Base-by-base conservation (phyloP, 2,113 vertebrate genomes). In the Chionis minor region DNA sequence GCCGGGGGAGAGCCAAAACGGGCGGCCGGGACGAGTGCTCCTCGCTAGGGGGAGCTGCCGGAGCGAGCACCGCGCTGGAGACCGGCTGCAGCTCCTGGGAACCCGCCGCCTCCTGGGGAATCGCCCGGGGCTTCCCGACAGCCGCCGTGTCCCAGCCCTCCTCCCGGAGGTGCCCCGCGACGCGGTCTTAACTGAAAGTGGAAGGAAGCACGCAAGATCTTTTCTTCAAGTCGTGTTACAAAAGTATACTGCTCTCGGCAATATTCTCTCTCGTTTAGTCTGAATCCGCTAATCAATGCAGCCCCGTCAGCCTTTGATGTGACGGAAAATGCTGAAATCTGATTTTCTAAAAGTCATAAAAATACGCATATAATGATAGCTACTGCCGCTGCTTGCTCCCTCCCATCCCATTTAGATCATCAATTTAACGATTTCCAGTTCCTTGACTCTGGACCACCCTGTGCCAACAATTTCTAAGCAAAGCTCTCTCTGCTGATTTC, bases 351-450 rank as follows among this genome's bases (percentile, higher is more conserved):
- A 97, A 98, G 91, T 89, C 94, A 94, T 97, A 98, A 97, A 98
- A 97, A 96, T 94, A 96, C 97, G 84, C 91, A 90, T 95, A 94
- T 96, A 93, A 94, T 82, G 94, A 97, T 91, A 94, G 87, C 87
- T 92, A 42, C 87, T 27, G 85, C 82, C 1, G 3, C 63, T 1
- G 7, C 67, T 58, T 80, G 65, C 75, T 84, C 92, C 75, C 49
- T 58, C 47, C 77, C 52, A 7, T 4, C 69, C 94, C 97, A 94
- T 97, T 98, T 97, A 97, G 96, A 97, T 92, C 81, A 97, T 98
- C 93, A 97, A 66, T 98, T 93, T 97, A 98, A 98, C 59, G 97
- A 98, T 98, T 98, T 97, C 96, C 95, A 96, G 96, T 96, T 98
- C 97, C 93, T 83, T 81, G 93, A 94, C 91, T 71, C 61, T 72